Conservation (phyloP, 2,888 invertebrate species). For the Sialis fuliginosa region DNA sequence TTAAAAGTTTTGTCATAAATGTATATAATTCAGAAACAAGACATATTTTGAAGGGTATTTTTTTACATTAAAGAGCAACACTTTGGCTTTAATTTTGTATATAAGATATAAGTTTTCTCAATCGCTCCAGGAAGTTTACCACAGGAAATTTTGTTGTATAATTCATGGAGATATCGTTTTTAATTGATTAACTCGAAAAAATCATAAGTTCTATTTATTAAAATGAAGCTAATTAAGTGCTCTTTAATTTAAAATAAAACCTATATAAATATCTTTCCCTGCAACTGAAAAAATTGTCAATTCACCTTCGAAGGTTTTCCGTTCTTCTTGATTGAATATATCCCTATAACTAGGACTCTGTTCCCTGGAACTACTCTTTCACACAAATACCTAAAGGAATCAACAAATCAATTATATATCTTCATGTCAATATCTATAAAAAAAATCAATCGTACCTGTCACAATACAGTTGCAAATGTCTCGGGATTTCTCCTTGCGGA, state of each 20-base stretch:
- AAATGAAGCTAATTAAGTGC: no score
- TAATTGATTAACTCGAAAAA: not conserved
- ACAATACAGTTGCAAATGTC: slow-evolving; percentile 86
- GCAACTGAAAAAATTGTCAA: slow-evolving; percentile 2
- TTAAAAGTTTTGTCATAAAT: not conserved
- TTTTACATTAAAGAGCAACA: not conserved
- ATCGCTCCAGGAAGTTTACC: no score
- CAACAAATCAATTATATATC: not conserved
- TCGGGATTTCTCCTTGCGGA: slow-evolving; percentile 95
- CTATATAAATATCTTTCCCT: not conserved
- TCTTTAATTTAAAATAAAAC: not conserved
- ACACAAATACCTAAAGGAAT: slow-evolving; percentile 45
- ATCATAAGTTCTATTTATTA: no score
- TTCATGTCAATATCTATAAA: slow-evolving; percentile 1
- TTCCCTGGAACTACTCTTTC: slow-evolving; percentile 95
- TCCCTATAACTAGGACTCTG: slow-evolving; percentile 79
- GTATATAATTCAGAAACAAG: not conserved
- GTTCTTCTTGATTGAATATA: slow-evolving; percentile 89
- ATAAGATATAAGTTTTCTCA: not conserved
- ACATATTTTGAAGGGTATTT: not conserved
- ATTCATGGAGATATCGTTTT: no score
- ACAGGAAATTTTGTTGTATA: no score
- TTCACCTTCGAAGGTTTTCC: slow-evolving; percentile 39
- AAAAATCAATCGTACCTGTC: slow-evolving; percentile 42
- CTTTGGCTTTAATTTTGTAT: not conserved